Conservation (phyloP, 2,113 vertebrate genomes). For the Elgaria multicarinata region DNA sequence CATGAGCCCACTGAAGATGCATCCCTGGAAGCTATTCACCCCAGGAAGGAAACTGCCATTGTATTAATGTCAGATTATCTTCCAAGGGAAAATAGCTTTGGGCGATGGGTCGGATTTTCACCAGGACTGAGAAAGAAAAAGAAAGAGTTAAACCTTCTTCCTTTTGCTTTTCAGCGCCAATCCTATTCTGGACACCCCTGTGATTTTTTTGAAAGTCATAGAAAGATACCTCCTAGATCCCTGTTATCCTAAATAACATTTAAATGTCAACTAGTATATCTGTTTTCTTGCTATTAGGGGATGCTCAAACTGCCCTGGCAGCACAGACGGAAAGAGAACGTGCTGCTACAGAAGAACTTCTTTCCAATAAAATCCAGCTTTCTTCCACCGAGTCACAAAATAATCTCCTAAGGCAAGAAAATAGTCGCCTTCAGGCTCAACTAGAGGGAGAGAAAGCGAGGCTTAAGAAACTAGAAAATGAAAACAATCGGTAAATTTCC, state of each 20-base stretch:
- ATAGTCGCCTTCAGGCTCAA: conserved; percentile 85
- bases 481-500: conserved; percentile 86
- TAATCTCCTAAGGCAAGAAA: conserved; percentile 91
- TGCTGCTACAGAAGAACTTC: conserved; percentile 89
- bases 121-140: background rate
- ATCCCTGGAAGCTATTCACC: too few species aligned
- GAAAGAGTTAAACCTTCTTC: background rate
- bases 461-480: conserved; percentile 90
- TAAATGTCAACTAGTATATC: conserved; percentile 10
- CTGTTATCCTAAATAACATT: background rate
- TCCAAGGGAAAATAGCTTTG: background rate
- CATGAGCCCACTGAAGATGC: too few species aligned
- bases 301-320: conserved; percentile 91
- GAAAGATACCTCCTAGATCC: background rate
- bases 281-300: conserved; percentile 75
- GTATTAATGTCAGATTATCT: background rate
- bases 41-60: background rate
- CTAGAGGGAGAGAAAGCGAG: conserved; percentile 88
- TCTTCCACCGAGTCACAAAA: conserved; percentile 92
- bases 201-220: background rate
- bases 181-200: too few species aligned
- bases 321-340: conserved; percentile 93
- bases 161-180: background rate
- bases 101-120: background rate
- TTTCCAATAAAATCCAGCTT: conserved; percentile 87